These are phyloP conservation scores for Pygoscelis adeliae DNA, from an alignment of 2,113 vertebrate species.

Conservation along the genomic window DNA sequence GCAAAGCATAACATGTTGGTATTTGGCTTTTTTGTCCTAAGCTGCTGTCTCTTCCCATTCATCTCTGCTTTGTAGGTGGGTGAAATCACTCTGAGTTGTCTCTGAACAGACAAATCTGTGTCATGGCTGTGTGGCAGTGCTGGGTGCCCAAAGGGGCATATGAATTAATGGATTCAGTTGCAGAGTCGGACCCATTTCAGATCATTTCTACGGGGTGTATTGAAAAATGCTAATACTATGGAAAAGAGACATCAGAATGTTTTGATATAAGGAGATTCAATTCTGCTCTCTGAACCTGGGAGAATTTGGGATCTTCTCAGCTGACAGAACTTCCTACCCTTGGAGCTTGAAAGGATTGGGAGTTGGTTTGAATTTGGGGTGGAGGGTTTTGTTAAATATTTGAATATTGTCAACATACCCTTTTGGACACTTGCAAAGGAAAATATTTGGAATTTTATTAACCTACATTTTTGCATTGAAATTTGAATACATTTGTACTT, in stretches of 20 bases:
- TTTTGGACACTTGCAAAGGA: neutral
- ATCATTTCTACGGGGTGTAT: fast-evolving
- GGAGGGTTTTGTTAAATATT: neutral
- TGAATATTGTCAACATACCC: neutral
- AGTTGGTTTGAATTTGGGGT: neutral
- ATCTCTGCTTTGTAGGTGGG: neutral
- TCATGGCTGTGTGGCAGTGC: neutral
- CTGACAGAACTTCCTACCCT: neutral
- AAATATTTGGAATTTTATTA: neutral
- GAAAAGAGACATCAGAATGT: neutral
- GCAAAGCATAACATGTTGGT: neutral
- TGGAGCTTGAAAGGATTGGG: neutral
- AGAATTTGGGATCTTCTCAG: neutral
- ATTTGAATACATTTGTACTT: neutral
- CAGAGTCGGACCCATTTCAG: neutral
- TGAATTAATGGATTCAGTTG: neutral
- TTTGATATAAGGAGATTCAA: neutral
- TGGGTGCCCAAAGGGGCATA: neutral
- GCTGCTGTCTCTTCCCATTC: neutral
- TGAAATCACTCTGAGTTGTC: neutral
- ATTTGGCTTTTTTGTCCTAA: neutral
- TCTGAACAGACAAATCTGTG: neutral
- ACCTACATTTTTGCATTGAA: neutral
- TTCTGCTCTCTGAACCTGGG: neutral
- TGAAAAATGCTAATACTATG: neutral